Conservation (phyloP, 1,140 invertebrate genomes). For the Meloidogyne floridensis region DNA sequence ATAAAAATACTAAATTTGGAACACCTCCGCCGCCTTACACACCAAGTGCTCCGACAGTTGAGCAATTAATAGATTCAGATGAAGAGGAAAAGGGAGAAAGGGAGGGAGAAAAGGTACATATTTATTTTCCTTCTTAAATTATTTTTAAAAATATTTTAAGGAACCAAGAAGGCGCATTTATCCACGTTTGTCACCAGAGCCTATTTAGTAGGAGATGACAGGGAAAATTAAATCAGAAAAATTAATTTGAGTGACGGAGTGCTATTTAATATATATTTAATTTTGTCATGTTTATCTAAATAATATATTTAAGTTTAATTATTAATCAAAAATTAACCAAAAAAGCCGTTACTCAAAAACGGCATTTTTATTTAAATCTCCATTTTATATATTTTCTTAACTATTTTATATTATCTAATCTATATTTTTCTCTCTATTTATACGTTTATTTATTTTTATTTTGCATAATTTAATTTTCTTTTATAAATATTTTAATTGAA, state of each 20-base stretch:
- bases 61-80: conserved; percentile 12
- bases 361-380: not conserved
- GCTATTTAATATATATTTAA: no score
- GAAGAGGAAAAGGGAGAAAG: not conserved
- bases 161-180: not conserved
- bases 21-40: conserved; percentile 53
- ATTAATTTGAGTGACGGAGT: not conserved
- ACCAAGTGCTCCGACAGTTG: conserved; percentile 36
- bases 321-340: no score
- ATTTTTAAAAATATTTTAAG: not conserved
- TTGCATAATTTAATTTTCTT: not conserved
- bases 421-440: not conserved
- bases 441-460: no score
- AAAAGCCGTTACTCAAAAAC: no score
- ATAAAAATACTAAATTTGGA: conserved; percentile 15
- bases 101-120: not conserved
- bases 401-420: not conserved
- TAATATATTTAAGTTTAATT: no score
- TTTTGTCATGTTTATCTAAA: no score
- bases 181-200: not conserved
- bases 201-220: no score
- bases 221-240: no score
- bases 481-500: not conserved
- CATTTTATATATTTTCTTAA: not conserved
- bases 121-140: not conserved